Conservation (phyloP, 2,113 vertebrate species). For the Hippopotamus amphibius region DNA sequence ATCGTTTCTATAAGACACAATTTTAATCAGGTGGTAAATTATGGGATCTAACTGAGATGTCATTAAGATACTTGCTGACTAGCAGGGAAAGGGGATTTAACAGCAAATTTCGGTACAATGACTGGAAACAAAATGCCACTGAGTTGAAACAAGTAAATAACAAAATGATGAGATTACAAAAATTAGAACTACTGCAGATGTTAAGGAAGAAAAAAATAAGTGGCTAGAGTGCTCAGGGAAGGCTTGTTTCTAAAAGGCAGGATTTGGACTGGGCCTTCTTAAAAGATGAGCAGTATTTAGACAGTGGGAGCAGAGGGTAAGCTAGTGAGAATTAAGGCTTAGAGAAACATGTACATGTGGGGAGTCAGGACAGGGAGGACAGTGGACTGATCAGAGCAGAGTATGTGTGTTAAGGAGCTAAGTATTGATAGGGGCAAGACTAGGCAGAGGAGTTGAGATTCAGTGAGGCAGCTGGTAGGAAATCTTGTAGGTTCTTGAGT, state of each 20-base stretch:
- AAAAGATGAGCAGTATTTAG: conserved; percentile 27
- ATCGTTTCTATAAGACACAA: background rate
- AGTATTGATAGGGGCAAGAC: background rate
- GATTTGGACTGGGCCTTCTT: conserved; percentile 17
- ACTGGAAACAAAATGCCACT: background rate
- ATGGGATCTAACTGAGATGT: background rate
- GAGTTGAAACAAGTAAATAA: conserved; percentile 8
- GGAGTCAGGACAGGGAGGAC: background rate
- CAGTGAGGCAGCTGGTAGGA: background rate
- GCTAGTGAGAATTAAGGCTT: conserved; percentile 15
- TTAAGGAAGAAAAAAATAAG: background rate
- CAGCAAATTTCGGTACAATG: background rate
- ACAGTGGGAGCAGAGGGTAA: background rate
- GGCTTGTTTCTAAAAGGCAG: conserved; percentile 9
- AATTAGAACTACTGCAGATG: conserved; percentile 42
- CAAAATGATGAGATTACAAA: conserved; percentile 48
- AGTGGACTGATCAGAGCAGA: background rate
- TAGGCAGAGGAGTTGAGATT: background rate
- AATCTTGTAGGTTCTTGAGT: conserved; percentile 40
- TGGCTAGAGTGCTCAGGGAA: background rate
- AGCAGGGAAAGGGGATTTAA: conserved; percentile 1
- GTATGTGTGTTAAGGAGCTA: background rate
- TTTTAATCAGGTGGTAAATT: conserved; percentile 33
- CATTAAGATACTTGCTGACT: conserved; percentile 32
- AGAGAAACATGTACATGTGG: background rate